Base-by-base conservation (phyloP, 2,888 invertebrate genomes). In the Leucania comma region DNA sequence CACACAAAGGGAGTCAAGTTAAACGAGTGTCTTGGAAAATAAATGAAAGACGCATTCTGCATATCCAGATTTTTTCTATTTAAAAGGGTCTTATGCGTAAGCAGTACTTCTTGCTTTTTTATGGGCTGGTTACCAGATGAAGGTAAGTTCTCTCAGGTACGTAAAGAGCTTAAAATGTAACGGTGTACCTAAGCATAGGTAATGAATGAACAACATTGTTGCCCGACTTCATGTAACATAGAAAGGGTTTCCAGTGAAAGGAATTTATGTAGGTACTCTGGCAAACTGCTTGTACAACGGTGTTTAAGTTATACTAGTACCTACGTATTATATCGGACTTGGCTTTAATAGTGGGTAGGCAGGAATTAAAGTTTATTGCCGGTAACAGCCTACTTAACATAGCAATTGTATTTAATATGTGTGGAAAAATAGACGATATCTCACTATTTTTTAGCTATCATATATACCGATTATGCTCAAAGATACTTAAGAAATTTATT, bases 231-330 rank as follows among this genome's bases (percentile, higher is more conserved):
- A 78, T 82, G 68, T 75, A 71, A 76, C 78, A 83, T 83, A 80
- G 86, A 86, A 84, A 80, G 83, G 87, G 82, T 85, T 84, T 86
- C 80, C 72, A 80, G 83, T 82, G 84, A 87, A 86, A 87, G 85
- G 87, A 88, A 89, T 88, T 89, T 89, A 89, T 89, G 87, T 78
- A 73, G 75, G 82, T 85, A 88, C 85, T 87, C 83, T 83, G 70
- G 77, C 82, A 81, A 83, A 81, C 68, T 65, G 72, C 72, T 59
- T 67, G 59, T 70, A 66, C 75, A 68, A 73, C 73, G 65, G 80
- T 63, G 73, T 58, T 81, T 76, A 84, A 84, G 74, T 81, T 82
- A 84, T 77, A 78, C 68, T 73, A 68, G 75, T 72, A 72, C 22
- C 10, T 38, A 70, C 65, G 68, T 77, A 78, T 67, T 74, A 68